These are phyloP conservation scores for Drosophila falleni DNA, from an alignment of 2,888 invertebrate genomes.

Conservation along the genomic window DNA sequence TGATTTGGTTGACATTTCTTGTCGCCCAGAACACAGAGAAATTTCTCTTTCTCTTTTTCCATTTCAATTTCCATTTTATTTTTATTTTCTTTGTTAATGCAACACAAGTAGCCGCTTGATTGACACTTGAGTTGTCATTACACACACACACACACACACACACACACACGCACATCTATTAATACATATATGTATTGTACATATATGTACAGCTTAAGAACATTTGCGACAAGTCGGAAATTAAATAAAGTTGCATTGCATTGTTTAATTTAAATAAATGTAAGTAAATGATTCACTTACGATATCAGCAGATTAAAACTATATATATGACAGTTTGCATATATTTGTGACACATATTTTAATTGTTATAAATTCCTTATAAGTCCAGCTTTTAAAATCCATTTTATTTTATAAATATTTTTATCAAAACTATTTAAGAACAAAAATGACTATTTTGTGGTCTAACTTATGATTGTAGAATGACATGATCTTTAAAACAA, in stretches of 20 bases:
- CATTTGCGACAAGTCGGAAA: constrained; percentile 17
- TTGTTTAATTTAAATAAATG: neutral
- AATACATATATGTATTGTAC: neutral
- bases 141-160: constrained; percentile 8
- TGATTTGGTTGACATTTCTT: constrained; percentile 57
- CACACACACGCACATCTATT: constrained; percentile 9
- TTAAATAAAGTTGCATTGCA: neutral
- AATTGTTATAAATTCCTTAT: neutral
- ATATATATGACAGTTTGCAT: neutral
- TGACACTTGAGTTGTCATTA: constrained; percentile 68
- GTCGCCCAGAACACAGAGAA: constrained; percentile 30
- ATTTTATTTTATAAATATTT: neutral
- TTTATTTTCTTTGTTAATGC: constrained; percentile 56
- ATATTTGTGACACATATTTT: neutral
- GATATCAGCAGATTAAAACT: constrained; percentile 10
- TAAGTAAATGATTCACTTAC: constrained; percentile 1
- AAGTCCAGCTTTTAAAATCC: neutral
- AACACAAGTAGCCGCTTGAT: constrained; percentile 66
- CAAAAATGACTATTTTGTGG: no score
- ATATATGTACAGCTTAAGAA: constrained; percentile 2
- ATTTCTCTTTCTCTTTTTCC: constrained; percentile 61
- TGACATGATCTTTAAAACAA: no score
- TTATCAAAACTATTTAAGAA: neutral
- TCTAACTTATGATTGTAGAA: no score
- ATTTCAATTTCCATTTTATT: constrained; percentile 8